Conservation (phyloP, 2,113 vertebrate species). For the Rhagologus leucostigma region DNA sequence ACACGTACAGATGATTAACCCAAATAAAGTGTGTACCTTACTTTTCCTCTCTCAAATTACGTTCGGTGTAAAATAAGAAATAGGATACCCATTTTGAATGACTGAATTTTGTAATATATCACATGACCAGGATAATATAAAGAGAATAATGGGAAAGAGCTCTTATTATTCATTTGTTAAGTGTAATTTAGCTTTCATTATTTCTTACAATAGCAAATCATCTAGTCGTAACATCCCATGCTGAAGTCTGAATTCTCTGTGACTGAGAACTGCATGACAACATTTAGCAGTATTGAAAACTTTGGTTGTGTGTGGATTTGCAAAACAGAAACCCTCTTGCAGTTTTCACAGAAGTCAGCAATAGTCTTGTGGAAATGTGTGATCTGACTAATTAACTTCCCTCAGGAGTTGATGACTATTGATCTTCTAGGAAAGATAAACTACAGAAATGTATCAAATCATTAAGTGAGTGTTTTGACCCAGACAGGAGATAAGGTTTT, state of each 20-base stretch:
- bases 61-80: background rate
- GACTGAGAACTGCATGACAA: background rate
- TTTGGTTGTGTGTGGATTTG: background rate
- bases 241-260: background rate
- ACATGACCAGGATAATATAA: background rate
- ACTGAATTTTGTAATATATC: background rate
- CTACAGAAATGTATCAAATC: background rate
- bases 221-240: background rate
- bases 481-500: background rate
- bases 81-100: background rate
- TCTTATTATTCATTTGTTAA: constrained; percentile 1
- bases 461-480: background rate
- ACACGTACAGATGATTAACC: background rate
- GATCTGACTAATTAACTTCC: background rate
- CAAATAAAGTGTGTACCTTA: background rate
- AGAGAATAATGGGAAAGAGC: background rate
- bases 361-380: background rate
- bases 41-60: background rate
- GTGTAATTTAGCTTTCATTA: constrained; percentile 34
- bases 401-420: background rate
- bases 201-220: constrained; percentile 43
- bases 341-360: background rate
- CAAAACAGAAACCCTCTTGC: background rate
- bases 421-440: background rate
- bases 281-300: background rate